Evolutionary conservation across 2,888 invertebrate species (phyloP).

Genomic region (Malacosoma neustria): DNA sequence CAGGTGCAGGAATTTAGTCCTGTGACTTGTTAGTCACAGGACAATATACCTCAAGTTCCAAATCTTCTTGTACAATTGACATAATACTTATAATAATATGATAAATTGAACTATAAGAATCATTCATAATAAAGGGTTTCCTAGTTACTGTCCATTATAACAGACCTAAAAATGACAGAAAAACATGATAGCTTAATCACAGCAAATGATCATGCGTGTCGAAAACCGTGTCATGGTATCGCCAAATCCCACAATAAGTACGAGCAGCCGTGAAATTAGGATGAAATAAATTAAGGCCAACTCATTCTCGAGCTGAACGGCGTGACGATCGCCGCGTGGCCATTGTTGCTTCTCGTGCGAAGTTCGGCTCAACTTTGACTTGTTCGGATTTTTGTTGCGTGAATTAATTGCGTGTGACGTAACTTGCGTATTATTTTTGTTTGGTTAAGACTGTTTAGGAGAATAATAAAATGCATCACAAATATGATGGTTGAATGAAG

Average conservation of each 20-base stretch:
- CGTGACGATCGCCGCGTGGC: conserved; percentile 59
- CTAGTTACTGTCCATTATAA: conserved; percentile 1
- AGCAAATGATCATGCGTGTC: conserved; percentile 46
- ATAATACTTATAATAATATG: too few species aligned
- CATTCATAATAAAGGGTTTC: too few species aligned
- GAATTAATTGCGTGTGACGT: conserved; percentile 48
- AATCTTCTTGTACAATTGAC: too few species aligned
- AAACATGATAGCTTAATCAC: conserved; percentile 55
- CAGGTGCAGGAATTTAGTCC: too few species aligned
- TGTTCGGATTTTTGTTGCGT: conserved; percentile 4
- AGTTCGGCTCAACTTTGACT: conserved; percentile 52
- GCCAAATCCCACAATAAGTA: conserved; percentile 60
- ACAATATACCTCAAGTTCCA: too few species aligned
- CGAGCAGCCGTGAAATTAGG: conserved; percentile 66
- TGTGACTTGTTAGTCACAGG: too few species aligned
- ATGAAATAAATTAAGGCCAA: conserved; percentile 58
- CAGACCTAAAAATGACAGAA: conserved; percentile 7
- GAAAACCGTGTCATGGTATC: conserved; percentile 62
- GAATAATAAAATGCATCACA: conserved; percentile 7
- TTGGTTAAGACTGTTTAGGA: conserved; percentile 13
- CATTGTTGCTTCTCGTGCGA: conserved; percentile 50
- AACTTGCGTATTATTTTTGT: conserved; percentile 20
- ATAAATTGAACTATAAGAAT: too few species aligned
- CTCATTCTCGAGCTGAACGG: conserved; percentile 40
- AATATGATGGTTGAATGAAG: too few species aligned